Percentiles rank a stretch among this genome's conserved stretches.
These are phyloP conservation scores for Lagenorhynchus albirostris DNA, from an alignment of 2,113 vertebrate genomes.

Conservation along the genomic window DNA sequence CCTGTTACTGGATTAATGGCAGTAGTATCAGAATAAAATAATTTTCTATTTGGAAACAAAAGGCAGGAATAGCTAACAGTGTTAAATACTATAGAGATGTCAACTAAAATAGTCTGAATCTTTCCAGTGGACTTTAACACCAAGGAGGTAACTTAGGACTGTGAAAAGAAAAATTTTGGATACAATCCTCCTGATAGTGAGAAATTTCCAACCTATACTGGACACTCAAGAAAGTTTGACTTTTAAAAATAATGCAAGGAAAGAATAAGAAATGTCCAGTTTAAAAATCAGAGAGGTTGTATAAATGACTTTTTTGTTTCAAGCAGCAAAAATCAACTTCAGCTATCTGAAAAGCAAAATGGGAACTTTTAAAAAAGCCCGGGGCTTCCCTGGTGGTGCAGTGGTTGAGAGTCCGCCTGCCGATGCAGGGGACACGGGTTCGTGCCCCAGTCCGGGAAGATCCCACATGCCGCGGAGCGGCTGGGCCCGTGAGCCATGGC, in stretches of 20 bases:
- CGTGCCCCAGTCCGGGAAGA: too few species aligned
- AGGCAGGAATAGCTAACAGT: not conserved
- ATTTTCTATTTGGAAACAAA: not conserved
- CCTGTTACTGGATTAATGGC: not conserved
- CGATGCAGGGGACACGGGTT: too few species aligned
- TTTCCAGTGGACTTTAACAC: not conserved
- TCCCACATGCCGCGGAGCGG: too few species aligned
- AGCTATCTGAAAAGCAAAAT: not conserved
- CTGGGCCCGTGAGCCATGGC: too few species aligned
- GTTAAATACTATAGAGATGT: not conserved
- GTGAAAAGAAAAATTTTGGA: not conserved
- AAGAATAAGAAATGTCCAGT: not conserved
- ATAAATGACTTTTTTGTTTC: not conserved
- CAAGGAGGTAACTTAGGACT: not conserved
- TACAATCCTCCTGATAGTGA: not conserved
- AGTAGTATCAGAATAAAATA: not conserved
- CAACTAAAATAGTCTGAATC: not conserved
- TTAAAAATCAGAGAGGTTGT: not conserved
- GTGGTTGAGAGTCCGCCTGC: too few species aligned
- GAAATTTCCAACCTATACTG: not conserved
- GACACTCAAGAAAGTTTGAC: not conserved
- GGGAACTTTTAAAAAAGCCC: not conserved
- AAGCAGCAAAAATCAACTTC: not conserved
- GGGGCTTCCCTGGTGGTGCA: too few species aligned
- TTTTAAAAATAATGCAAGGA: not conserved